Base-by-base conservation (phyloP, 2,888 invertebrate species). In the Nemurella pictetii region DNA sequence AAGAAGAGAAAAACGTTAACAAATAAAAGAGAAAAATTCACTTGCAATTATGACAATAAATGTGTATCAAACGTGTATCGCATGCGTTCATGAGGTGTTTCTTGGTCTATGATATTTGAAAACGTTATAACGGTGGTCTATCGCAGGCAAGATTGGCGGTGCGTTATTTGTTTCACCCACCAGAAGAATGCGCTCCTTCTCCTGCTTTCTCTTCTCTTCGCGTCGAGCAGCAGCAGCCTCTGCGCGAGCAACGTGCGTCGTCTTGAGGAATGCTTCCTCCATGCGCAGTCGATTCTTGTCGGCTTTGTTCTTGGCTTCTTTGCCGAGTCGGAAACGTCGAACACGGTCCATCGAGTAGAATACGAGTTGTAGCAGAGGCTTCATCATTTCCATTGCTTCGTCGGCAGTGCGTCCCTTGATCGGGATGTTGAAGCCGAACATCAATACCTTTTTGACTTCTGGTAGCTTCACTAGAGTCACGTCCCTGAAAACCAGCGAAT, bases 261-360 rank as follows among this genome's bases (percentile, higher is more conserved):
- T 97, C 89, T 99, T 97, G 89, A 98, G 91, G 92, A 97, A 98
- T 35, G 95, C 95, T 90, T 99, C 99, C 88, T 98, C 97, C 4
- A 98, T 98, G 87, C 95, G 95, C 90, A 95, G 94, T 2, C 99
- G 95, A 89, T 98, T 99, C 90, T 97, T 98, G 89, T 99, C 99
- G 81, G 99, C 96, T 90, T 99, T 99, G 74, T 90, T 90, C 90
- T 97, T 95, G 30, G 95, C 97, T 95, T 99, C 99, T 91, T 97
- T 97, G 87, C 96, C 95, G 84, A 99, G 94, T 89, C 95, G 93
- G 87, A 96, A 94, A 86, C 96, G 92, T 89, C 96, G 96, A 87
- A 99, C 93, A 91, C 97, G 98, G 90, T 99, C 99, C 89, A 99
- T 93, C 87, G 96, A 93, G 90, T 99, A 96, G 92, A 99, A 97